Evolutionary conservation across 1,140 invertebrate genomes (phyloP).

Genomic region (Protaetia brevitarsis): DNA sequence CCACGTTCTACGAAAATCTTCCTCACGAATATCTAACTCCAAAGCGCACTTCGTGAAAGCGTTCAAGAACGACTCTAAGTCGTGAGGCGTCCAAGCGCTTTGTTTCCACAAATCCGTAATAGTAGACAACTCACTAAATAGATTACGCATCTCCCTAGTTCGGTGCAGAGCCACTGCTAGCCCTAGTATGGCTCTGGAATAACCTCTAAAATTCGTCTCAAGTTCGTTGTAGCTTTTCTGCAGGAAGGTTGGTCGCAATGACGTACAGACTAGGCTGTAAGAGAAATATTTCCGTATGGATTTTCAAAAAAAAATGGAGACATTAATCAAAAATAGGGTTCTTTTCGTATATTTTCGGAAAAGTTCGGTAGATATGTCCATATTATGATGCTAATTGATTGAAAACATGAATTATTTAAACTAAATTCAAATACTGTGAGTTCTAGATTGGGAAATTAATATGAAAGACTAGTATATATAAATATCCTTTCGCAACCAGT

Average conservation of each 20-base stretch:
- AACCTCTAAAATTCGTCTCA: slow-evolving; percentile 74
- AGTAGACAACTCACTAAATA: slow-evolving; percentile 69
- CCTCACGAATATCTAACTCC: slow-evolving; percentile 70
- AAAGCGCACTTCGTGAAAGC: slow-evolving; percentile 65
- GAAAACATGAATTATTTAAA: no score
- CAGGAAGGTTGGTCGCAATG: slow-evolving; percentile 67
- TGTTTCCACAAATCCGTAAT: slow-evolving; percentile 46
- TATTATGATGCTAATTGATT: no score
- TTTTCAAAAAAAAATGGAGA: no score
- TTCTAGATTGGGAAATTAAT: no score
- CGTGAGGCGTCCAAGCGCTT: slow-evolving; percentile 64
- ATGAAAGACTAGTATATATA: no score
- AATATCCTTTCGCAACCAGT: no score
- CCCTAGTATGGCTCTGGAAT: slow-evolving; percentile 77
- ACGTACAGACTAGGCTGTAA: slow-evolving; percentile 69
- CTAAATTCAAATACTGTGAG: no score
- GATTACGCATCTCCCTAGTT: slow-evolving; percentile 73
- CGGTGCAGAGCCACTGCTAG: slow-evolving; percentile 83
- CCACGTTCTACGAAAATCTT: slow-evolving; percentile 71
- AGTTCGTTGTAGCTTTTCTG: slow-evolving; percentile 74
- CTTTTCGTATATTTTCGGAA: no score
- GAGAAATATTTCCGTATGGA: slow-evolving; percentile 28
- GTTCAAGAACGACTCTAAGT: slow-evolving; percentile 68
- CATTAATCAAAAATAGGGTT: no score
- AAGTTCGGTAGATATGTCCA: no score